Base-by-base conservation (phyloP, 2,797 vertebrate genomes). In the Microctenopoma stevenorrisi region DNA sequence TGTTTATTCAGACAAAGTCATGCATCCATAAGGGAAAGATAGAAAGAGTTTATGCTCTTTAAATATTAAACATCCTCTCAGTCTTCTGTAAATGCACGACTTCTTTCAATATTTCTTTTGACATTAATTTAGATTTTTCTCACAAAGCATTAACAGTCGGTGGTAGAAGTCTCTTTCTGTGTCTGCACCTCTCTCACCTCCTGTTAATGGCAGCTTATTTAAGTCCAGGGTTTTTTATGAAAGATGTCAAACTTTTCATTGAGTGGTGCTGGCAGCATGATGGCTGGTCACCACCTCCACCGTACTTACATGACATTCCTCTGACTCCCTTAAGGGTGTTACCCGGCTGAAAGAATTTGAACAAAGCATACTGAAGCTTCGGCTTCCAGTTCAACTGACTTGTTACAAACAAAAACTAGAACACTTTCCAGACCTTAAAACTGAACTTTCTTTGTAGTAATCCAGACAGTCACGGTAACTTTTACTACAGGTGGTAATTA, bases 81-180 rank as follows among this genome's bases (percentile, higher is more conserved):
- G 75, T 81, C 62, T 76, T 66, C 74, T 76, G 66, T 85, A 83
- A 85, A 87, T 73, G 76, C 68, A 40, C 18, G 8, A 56, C 69
- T 69, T 78, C 57, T 68, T 76, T 78, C 64, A 70, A 79, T 77
- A 87, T 80, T 83, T 82, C 66, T 50, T 64, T 43, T 55, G 77
- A 85, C 70, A 65, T 87, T 79, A 87, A 82, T 83, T 86, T 74
- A 87, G 86, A 81, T 75, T 89, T 87, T 80, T 69, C 66, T 82
- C 79, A 74, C 72, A 77, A 74, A 79, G 66, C 73, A 69, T 79
- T 69, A 79, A 69, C 70, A 64, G 55, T 63, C 18, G 18, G 25
- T 53, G 62, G 63, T 51, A 30, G 16, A 75, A 74, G 68, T 52
- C 44, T 62, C 22, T 72, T 12, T 62, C 51, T 62, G 28, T 52